Evolutionary conservation across 2,797 vertebrate species (phyloP), one percentile per base, ranked within the genome.

Genomic region (Sternotherus odoratus): DNA sequence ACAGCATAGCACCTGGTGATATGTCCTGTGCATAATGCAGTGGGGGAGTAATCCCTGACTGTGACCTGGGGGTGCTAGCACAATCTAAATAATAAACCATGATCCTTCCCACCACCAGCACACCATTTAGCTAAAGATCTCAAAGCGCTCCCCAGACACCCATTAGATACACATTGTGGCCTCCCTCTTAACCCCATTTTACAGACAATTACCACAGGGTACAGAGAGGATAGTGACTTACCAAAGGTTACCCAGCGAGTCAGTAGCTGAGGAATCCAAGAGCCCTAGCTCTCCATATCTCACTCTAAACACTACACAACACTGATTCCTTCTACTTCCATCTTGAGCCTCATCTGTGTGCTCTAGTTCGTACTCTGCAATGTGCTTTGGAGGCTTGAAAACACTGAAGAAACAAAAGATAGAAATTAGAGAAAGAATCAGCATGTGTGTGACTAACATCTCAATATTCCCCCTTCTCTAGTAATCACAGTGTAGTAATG

Each of bases 281-380:
- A 16, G 21, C 23, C 17, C 4, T 8, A 1, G 33, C 15, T 23
- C 57, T 43, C 43, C 0, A 0, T 3, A 2, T 2, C 2, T 17
- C 2, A 6, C 63, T 26, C 51, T 83, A 90, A 72, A 66, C 78
- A 28, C 12, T 15, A 5, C 51, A 69, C 8, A 30, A 48, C 48
- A 5, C 0, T 0, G 8, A 39, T 74, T 33, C 17, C 17, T 24
- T 77, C 36, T 17, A 15, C 19, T 66, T 72, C 82, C 2, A 1
- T 23, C 75, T 39, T 48, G 51, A 74, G 0, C 9, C 79, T 88
- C 4, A 0, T 88, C 46, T 2, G 2, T 21, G 12, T 48, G 24
- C 15, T 53, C 21, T 5, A 17, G 79, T 79, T 89, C 60, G n/a
- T 50, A 66, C 28, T 30, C 79, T 5, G 28, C 39, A 60, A 19